phyloP scores from a whole-genome alignment of 1,140 invertebrate species.

The Musca vetustissima region DNA sequence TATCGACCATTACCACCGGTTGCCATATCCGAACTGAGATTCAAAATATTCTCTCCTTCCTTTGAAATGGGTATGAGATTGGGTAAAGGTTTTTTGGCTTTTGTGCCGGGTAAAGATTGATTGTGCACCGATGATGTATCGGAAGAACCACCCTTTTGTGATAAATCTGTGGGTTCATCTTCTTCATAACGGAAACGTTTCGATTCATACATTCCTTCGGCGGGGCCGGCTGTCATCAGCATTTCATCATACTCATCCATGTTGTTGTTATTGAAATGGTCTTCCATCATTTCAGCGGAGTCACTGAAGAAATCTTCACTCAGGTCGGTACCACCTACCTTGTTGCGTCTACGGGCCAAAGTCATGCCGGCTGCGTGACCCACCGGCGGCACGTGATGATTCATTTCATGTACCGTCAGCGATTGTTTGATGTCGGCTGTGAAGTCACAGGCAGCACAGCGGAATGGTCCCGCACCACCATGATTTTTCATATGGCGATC shows the following conservation, averaged over 20 bases:
- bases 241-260: conserved; percentile 43
- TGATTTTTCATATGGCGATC: conserved; percentile 92
- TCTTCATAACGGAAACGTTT: conserved; percentile 54
- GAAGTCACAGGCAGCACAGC: conserved; percentile 87
- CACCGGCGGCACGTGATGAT: conserved; percentile 79
- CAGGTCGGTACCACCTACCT: conserved; percentile 71
- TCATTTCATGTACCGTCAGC: conserved; percentile 87
- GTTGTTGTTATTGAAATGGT: conserved; percentile 53
- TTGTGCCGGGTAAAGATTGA: conserved; percentile 56
- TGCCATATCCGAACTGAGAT: conserved; percentile 44
- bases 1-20: conserved; percentile 43
- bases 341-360: conserved; percentile 62
- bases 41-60: conserved; percentile 38
- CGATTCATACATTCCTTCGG: conserved; percentile 35
- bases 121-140: conserved; percentile 36
- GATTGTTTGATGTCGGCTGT: conserved; percentile 90
- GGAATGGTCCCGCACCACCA: conserved; percentile 75
- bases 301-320: conserved; percentile 52
- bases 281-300: conserved; percentile 46
- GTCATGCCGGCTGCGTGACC: conserved; percentile 62
- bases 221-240: conserved; percentile 31
- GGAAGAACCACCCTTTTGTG: conserved; percentile 55
- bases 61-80: conserved; percentile 69
- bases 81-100: conserved; percentile 65
- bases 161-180: conserved; percentile 59